Evolutionary conservation across 2,113 vertebrate genomes (phyloP).

Genomic region (Mesoclemmys tuberculata): DNA sequence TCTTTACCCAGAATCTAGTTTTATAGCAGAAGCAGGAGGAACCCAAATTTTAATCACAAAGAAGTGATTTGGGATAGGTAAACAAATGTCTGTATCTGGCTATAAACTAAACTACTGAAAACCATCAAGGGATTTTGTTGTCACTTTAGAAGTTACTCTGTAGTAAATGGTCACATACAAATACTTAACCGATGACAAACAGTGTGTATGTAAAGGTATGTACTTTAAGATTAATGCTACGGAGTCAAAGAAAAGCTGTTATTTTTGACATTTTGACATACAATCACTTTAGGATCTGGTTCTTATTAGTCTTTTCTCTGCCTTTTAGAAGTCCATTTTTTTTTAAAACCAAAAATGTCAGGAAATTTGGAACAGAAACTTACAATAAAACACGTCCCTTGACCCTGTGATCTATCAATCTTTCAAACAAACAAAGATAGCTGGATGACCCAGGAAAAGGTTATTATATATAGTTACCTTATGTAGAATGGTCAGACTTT

Average conservation of each 20-base stretch:
- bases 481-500: constrained; percentile 28
- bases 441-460: constrained; percentile 65
- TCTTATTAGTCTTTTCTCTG: constrained; percentile 78
- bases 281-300: constrained; percentile 75
- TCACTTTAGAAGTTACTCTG: constrained; percentile 47
- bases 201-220: constrained; percentile 41
- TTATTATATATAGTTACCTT: constrained; percentile 64
- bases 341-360: constrained; percentile 69
- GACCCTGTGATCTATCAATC: constrained; percentile 78
- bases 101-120: constrained; percentile 55
- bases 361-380: constrained; percentile 81
- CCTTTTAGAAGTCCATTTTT: constrained; percentile 70
- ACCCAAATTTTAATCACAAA: constrained; percentile 37
- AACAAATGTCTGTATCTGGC: constrained; percentile 37
- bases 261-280: constrained; percentile 80
- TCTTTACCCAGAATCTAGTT: constrained; percentile 34
- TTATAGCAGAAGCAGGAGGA: constrained; percentile 52
- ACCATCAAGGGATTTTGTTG: constrained; percentile 48
- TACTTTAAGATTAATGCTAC: constrained; percentile 62
- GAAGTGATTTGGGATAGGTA: constrained; percentile 38
- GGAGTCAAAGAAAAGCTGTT: constrained; percentile 72
- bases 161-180: constrained; percentile 28
- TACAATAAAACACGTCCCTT: constrained; percentile 79
- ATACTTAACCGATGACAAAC: constrained; percentile 20
- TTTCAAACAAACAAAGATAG: constrained; percentile 77